Percentiles rank a stretch among this genome's conserved stretches.
phyloP scores from a whole-genome alignment of 1,140 invertebrate genomes.

The Zaprionus africanus region DNA sequence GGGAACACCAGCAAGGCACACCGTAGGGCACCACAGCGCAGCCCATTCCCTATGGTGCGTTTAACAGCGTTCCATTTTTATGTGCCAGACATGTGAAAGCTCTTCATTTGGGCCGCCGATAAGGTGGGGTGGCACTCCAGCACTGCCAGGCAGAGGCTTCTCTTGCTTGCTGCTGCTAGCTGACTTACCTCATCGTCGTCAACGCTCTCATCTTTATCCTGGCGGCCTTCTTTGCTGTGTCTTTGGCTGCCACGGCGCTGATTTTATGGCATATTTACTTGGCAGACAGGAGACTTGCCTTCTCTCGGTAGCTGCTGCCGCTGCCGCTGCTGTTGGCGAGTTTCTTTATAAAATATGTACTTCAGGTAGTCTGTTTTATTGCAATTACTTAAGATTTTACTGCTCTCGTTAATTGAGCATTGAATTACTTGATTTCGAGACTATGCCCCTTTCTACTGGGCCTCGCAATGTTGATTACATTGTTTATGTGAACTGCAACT shows the following conservation, averaged over 20 bases:
- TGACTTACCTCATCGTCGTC: conserved; percentile 68
- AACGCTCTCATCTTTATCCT: conserved; percentile 45
- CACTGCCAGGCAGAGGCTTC: conserved; percentile 9
- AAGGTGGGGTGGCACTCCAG: conserved; percentile 34
- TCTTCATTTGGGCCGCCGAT: conserved; percentile 66
- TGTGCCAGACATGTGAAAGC: conserved; percentile 80
- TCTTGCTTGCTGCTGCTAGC: conserved; percentile 31
- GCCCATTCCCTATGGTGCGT: conserved; percentile 72
- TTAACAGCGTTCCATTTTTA: conserved; percentile 80
- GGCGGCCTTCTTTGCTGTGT: conserved; percentile 17
- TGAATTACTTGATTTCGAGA: conserved; percentile 62
- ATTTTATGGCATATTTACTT: conserved; percentile 78
- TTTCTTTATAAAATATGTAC: conserved; percentile 80
- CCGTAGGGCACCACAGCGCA: conserved; percentile 11
- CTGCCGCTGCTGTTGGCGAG: conserved; percentile 19
- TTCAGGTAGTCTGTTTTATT: conserved; percentile 79
- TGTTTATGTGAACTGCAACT: conserved; percentile 51
- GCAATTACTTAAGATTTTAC: conserved; percentile 82
- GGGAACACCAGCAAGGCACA: conserved; percentile 11
- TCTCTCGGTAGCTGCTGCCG: not conserved
- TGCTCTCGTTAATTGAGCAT: conserved; percentile 77
- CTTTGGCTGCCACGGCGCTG: conserved; percentile 69
- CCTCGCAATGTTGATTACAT: conserved; percentile 58
- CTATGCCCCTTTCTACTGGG: no score
- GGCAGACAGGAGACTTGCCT: conserved; percentile 20